These are phyloP conservation scores for Sebastes oblongus DNA, from an alignment of 2,797 vertebrate genomes.

Conservation along the genomic window DNA sequence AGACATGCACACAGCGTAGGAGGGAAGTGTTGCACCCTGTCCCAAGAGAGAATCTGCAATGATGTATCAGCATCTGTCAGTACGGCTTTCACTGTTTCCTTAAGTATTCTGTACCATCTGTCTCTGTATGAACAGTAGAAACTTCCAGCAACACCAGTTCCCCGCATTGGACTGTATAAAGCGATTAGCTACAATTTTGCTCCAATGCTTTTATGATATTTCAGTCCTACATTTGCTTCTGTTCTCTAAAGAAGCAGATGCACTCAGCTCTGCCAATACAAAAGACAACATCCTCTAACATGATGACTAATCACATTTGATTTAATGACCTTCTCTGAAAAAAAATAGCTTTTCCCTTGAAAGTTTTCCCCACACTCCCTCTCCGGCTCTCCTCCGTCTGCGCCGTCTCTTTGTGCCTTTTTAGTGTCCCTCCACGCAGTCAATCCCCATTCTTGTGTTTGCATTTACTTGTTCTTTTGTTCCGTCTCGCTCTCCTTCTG, in stretches of 20 bases:
- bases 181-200: slow-evolving; percentile 29
- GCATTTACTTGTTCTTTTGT: slow-evolving; percentile 45
- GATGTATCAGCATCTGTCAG: slow-evolving; percentile 8
- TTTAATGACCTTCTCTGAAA: slow-evolving; percentile 54
- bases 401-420: slow-evolving; percentile 26
- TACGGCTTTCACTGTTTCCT: neutral
- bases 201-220: slow-evolving; percentile 44
- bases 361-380: slow-evolving; percentile 24
- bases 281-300: slow-evolving; percentile 43
- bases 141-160: slow-evolving; percentile 17
- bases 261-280: slow-evolving; percentile 31
- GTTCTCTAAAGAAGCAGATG: slow-evolving; percentile 27
- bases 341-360: slow-evolving; percentile 37
- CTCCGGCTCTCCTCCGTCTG: slow-evolving; percentile 27
- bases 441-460: slow-evolving; percentile 30
- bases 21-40: neutral
- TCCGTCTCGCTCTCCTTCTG: slow-evolving; percentile 9
- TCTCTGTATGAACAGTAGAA: neutral
- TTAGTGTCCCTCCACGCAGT: slow-evolving; percentile 9
- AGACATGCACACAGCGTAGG: neutral
- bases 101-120: slow-evolving; percentile 17
- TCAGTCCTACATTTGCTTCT: slow-evolving; percentile 4
- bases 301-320: slow-evolving; percentile 60
- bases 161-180: slow-evolving; percentile 13
- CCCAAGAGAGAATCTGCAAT: neutral